Evolutionary conservation across 2,113 vertebrate species (phyloP), one percentile per base, ranked within the genome.

Genomic region (Callospermophilus lateralis): DNA sequence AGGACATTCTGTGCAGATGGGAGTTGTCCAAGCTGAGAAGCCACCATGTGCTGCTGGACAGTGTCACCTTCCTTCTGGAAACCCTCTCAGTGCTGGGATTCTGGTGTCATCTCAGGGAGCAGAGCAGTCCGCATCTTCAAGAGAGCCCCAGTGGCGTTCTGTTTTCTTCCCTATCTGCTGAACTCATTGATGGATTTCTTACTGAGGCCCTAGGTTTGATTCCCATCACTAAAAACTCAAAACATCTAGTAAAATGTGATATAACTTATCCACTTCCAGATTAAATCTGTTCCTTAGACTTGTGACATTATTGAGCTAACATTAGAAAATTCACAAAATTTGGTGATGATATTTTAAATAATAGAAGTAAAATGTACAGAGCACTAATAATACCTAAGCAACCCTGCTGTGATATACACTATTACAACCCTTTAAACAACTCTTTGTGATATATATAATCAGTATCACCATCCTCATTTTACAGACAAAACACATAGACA

Each of bases 221-320:
- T 58, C 55, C 20, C 20, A 24, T 7, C 55, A 58, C 55, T 20
- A 58, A 58, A 58, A 58, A 22, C 19, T 8, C 5, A 22, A 58
- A 58, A 22, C 20, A 58, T 58, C 55, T 24, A 58, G 22, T 58
- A 22, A 58, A 58, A 22, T 58, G 32, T 90, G 51, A 42, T 83
- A 39, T 77, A 45, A 91, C 39, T 83, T 72, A 79, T 67, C 94
- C 26, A 65, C 30, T 95, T 95, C 39, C 83, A 90, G 51, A 74
- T 83, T 87, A 87, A 79, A 84, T 68, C 51, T 93, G 12, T 37
- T 68, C 53, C 77, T 61, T 74, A 87, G 26, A 67, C 17, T 32
- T n/a, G 24, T 81, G 37, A 72, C 32, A 55, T 74, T 67, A 51
- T 13, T 74, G 45, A 68, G 22, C 19, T 74, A 80, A 92, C 51